These are phyloP conservation scores for Onychomys leucogaster DNA, from an alignment of 2,797 vertebrate species.

Conservation along the genomic window DNA sequence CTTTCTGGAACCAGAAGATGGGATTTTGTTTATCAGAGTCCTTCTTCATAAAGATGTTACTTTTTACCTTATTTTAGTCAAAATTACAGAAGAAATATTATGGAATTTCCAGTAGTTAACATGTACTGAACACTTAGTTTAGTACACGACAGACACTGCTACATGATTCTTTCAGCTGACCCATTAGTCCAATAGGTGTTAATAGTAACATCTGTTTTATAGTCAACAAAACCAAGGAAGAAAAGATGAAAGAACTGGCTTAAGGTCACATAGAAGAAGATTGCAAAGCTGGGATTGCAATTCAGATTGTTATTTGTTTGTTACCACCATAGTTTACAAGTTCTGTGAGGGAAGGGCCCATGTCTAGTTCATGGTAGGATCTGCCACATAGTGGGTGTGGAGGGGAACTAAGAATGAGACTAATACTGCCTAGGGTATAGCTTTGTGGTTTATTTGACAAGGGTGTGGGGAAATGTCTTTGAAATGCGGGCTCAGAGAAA, in stretches of 20 bases:
- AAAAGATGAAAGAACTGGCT: neutral
- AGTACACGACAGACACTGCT: neutral
- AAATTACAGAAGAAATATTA: neutral
- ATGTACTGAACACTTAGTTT: slow-evolving; percentile 20
- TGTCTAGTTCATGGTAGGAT: neutral
- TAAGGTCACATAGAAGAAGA: slow-evolving; percentile 12
- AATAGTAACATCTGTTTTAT: slow-evolving; percentile 18
- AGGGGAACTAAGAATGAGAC: neutral
- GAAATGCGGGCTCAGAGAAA: slow-evolving; percentile 31
- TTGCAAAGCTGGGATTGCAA: neutral
- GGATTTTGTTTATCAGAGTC: neutral
- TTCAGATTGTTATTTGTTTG: neutral
- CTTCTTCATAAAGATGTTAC: slow-evolving; percentile 43
- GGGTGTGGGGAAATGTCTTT: neutral
- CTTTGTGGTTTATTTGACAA: neutral
- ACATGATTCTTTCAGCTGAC: neutral
- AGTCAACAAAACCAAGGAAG: neutral
- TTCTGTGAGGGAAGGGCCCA: neutral
- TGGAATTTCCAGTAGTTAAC: neutral
- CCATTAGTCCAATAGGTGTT: neutral
- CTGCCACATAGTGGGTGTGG: neutral
- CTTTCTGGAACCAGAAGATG: neutral
- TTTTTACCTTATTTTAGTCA: slow-evolving; percentile 50
- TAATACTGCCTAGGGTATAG: neutral
- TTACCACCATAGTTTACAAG: neutral